phyloP scores from a whole-genome alignment of 2,113 vertebrate species.

The Pitta sordida region DNA sequence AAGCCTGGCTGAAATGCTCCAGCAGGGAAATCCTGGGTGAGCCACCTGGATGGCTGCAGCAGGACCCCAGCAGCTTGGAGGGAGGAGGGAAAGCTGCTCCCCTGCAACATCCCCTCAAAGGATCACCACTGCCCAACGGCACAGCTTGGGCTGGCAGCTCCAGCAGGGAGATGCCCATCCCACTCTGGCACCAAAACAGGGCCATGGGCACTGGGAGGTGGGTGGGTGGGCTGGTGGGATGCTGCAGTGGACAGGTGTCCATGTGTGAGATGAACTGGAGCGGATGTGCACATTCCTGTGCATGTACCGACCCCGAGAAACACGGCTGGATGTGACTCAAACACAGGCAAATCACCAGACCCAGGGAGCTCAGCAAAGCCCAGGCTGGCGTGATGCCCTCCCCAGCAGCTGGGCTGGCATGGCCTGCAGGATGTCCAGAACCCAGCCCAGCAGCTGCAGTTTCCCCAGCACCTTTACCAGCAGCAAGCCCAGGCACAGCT shows the following conservation, averaged over 20 bases:
- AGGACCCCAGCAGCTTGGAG: too few relatives aligned
- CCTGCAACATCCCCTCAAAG: fast-evolving
- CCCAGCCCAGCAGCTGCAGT: not conserved
- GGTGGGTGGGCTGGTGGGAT: fast-evolving
- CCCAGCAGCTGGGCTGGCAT: not conserved
- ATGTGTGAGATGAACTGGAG: not conserved
- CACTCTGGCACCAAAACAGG: not conserved
- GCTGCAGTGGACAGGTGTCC: not conserved
- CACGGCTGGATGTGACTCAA: fast-evolving
- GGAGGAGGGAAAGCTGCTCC: too few relatives aligned
- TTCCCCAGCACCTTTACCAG: not conserved
- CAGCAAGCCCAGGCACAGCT: not conserved
- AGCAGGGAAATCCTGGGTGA: not conserved
- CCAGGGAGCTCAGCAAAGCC: not conserved
- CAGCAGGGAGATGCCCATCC: not conserved
- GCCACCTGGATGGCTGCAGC: fast-evolving
- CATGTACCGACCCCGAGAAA: fast-evolving
- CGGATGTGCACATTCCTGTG: not conserved
- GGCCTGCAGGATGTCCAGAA: not conserved
- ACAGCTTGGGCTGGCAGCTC: not conserved
- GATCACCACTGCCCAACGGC: not conserved
- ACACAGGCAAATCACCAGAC: not conserved
- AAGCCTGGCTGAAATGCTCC: fast-evolving
- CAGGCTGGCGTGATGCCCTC: fast-evolving
- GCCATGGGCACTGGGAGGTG: not conserved